phyloP scores from a whole-genome alignment of 1,140 invertebrate species.

The Danaus plexippus region DNA sequence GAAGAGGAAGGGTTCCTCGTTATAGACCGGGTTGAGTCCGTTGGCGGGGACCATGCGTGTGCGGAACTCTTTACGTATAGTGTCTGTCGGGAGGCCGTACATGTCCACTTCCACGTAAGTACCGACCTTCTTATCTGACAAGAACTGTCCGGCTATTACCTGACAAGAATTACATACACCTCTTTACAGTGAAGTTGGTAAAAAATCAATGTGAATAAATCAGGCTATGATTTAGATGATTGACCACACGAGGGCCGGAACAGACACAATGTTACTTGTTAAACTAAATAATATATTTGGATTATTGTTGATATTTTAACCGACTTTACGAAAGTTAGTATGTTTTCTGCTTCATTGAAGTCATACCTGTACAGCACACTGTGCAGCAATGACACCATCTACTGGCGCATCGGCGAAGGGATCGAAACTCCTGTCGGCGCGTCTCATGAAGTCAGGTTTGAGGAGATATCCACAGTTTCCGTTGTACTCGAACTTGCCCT shows the following conservation, averaged over 20 bases:
- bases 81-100: conserved; percentile 99
- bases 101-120: conserved; percentile 99
- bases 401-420: conserved; percentile 99
- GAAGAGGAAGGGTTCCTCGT: conserved; percentile 98
- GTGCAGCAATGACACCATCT: conserved; percentile 99
- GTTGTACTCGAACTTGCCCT: conserved; percentile 99
- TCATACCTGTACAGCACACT: conserved; percentile 93
- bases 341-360: too few species aligned
- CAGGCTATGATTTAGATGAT: too few species aligned
- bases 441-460: conserved; percentile 99
- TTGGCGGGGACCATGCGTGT: conserved; percentile 97
- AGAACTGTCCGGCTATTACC: conserved; percentile 99
- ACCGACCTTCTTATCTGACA: conserved; percentile 98
- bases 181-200: too few species aligned
- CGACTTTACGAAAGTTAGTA: too few species aligned
- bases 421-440: conserved; percentile 96
- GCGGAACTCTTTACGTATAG: conserved; percentile 97
- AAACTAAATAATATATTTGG: too few species aligned
- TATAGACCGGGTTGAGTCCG: conserved; percentile 97
- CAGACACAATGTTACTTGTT: too few species aligned
- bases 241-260: too few species aligned
- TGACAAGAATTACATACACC: conserved; percentile 37
- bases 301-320: too few species aligned
- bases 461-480: conserved; percentile 96
- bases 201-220: too few species aligned